These are phyloP conservation scores for Pollimyrus isidori DNA, from an alignment of 2,113 vertebrate species.

Conservation along the genomic window DNA sequence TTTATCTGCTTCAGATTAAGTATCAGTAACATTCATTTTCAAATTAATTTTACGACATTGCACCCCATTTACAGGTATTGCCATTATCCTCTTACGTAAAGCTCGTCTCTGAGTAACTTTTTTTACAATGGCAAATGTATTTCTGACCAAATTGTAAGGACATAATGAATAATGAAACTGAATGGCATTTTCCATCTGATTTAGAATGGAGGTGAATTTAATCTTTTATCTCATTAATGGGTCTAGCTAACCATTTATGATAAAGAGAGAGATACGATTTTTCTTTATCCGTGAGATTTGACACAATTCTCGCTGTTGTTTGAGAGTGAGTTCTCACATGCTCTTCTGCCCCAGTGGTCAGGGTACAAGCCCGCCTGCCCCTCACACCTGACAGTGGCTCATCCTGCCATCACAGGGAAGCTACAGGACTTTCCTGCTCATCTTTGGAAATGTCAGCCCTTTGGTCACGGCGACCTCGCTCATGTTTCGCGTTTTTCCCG, in stretches of 20 bases:
- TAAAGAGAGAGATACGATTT: neutral
- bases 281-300: neutral
- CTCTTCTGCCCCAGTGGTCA: neutral
- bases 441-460: conserved; percentile 1
- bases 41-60: neutral
- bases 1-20: neutral
- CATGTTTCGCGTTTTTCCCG: neutral
- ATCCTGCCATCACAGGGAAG: neutral
- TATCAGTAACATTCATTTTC: neutral
- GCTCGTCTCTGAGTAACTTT: neutral
- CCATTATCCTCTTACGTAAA: neutral
- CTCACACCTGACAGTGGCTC: neutral
- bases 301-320: neutral
- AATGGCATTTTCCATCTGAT: neutral
- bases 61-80: neutral
- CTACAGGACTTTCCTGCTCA: neutral
- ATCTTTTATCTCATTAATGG: neutral
- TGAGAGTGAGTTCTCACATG: neutral
- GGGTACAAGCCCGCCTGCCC: neutral
- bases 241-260: neutral
- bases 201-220: neutral
- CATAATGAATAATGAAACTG: neutral
- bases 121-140: neutral
- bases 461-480: conserved; percentile 5
- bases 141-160: neutral